Percentiles rank a stretch among this genome's conserved stretches.
These are phyloP conservation scores for Acanthurus leucopareius DNA, from an alignment of 2,797 vertebrate species.

Conservation along the genomic window DNA sequence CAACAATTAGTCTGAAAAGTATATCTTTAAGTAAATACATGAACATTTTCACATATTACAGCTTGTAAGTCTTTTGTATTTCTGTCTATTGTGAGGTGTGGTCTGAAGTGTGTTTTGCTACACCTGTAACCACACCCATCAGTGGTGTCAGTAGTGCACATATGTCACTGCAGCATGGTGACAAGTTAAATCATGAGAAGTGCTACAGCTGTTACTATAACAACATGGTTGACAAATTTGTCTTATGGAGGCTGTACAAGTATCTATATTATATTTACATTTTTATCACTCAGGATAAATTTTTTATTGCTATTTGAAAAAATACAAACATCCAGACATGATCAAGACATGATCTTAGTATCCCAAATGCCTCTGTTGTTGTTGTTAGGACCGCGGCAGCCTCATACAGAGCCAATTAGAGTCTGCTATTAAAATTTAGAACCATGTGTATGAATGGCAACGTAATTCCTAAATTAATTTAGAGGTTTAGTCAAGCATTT, in stretches of 20 bases:
- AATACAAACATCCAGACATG: not conserved
- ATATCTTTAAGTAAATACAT: not conserved
- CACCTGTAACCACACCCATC: not conserved
- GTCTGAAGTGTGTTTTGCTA: not conserved
- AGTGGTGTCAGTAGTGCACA: not conserved
- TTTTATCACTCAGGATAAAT: not conserved
- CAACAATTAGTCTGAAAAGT: not conserved
- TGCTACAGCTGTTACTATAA: not conserved
- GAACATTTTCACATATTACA: not conserved
- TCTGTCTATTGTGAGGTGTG: not conserved
- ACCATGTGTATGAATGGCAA: not conserved
- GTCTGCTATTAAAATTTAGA: not conserved
- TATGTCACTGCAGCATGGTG: not conserved
- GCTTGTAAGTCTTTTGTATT: not conserved
- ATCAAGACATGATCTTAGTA: not conserved
- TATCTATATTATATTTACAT: not conserved
- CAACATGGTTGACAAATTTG: not conserved
- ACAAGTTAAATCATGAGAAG: not conserved
- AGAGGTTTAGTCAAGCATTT: slow-evolving; percentile 6
- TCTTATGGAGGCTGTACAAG: not conserved
- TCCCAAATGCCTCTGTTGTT: no score
- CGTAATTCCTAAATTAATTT: not conserved
- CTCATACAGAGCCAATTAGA: not conserved
- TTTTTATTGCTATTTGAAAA: not conserved
- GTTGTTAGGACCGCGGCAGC: no score